Conservation (phyloP, 2,797 vertebrate species). For the Sphaeramia orbicularis region DNA sequence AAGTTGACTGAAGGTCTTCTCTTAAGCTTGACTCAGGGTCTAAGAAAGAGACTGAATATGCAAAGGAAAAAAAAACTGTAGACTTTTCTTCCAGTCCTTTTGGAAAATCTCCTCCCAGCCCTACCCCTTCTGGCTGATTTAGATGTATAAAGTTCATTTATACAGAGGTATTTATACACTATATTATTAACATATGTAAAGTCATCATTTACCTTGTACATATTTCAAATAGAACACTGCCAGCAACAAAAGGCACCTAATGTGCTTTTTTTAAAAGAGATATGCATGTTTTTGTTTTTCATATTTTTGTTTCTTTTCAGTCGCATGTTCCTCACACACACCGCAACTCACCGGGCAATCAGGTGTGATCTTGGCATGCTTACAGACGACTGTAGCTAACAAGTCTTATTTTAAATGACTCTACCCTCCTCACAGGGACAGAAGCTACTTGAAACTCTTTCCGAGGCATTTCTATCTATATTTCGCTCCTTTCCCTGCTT, state of each 20-base stretch:
- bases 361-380: conserved; percentile 81
- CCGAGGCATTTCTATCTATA: conserved; percentile 52
- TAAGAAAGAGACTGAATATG: conserved; percentile 90
- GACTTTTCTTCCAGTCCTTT: conserved; percentile 90
- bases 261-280: conserved; percentile 88
- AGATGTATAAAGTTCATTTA: conserved; percentile 83
- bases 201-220: conserved; percentile 82
- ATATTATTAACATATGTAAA: conserved; percentile 69
- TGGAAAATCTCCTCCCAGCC: conserved; percentile 33
- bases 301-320: conserved; percentile 20
- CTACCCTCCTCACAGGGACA: conserved; percentile 40
- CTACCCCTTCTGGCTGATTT: conserved; percentile 78
- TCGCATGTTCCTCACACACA: conserved; percentile 88
- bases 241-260: conserved; percentile 90
- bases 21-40: conserved; percentile 97
- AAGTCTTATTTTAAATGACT: conserved; percentile 43
- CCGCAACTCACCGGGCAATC: conserved; percentile 76
- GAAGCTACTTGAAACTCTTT: conserved; percentile 73
- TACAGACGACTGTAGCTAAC: conserved; percentile 75
- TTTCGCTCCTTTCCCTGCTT: conserved; percentile 17
- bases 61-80: conserved; percentile 90
- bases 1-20: conserved; percentile 73
- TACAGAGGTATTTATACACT: conserved; percentile 81
- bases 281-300: conserved; percentile 87
- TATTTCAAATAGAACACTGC: conserved; percentile 90